Evolutionary conservation across 2,888 invertebrate species (phyloP).

Genomic region (Catocala fraxini): DNA sequence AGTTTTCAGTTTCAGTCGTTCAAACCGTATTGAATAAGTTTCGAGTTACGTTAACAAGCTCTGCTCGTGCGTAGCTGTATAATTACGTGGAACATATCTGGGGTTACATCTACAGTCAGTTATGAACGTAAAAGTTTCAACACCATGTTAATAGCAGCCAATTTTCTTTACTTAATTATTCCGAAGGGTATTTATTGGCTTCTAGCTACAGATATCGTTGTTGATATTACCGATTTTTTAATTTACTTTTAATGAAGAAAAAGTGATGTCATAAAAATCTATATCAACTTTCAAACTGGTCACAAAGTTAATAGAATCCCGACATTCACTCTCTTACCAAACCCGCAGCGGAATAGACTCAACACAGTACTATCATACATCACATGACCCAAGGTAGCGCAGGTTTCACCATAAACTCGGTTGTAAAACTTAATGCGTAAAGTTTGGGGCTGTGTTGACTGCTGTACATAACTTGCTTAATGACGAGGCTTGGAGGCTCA

Average conservation of each 20-base stretch:
- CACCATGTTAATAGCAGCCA: constrained; percentile 7
- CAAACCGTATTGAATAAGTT: constrained; percentile 39
- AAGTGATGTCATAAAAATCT: too few relatives aligned
- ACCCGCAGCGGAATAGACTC: background rate
- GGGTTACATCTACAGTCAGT: constrained; percentile 11
- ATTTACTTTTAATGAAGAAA: too few relatives aligned
- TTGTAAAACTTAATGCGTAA: constrained; percentile 29
- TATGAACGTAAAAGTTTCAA: constrained; percentile 13
- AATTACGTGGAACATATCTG: constrained; percentile 4
- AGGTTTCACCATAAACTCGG: constrained; percentile 20
- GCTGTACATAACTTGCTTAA: constrained; percentile 20
- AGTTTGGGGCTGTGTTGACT: constrained; percentile 28
- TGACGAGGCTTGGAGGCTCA: constrained; percentile 7
- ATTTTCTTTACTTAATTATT: background rate
- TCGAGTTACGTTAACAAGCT: constrained; percentile 27
- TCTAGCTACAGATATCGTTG: too few relatives aligned
- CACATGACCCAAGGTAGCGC: constrained; percentile 20
- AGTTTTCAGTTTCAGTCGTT: constrained; percentile 32
- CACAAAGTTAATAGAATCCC: background rate
- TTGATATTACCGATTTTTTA: too few relatives aligned
- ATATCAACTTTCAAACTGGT: background rate
- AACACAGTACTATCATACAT: constrained; percentile 16
- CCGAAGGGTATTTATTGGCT: background rate
- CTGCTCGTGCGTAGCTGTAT: constrained; percentile 5
- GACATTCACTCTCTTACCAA: background rate